These are phyloP conservation scores for Eupithecia subumbrata DNA, from an alignment of 2,888 invertebrate species.

Conservation along the genomic window DNA sequence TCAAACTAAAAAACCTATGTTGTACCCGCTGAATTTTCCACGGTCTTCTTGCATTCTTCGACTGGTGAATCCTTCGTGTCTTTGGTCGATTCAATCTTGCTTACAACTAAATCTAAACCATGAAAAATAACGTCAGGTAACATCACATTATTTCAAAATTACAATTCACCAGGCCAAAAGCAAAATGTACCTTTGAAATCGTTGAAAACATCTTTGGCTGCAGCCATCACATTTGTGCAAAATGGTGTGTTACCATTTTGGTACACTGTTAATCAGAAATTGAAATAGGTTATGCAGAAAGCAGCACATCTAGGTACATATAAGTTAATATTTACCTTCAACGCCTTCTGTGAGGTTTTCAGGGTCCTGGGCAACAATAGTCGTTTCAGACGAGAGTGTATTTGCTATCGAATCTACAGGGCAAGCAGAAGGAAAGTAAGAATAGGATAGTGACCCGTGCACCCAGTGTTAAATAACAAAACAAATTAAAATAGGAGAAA, in stretches of 20 bases:
- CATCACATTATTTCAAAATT: background rate
- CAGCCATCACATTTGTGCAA: constrained; percentile 28
- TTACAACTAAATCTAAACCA: constrained; percentile 54
- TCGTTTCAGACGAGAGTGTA: constrained; percentile 49
- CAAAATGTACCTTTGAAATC: constrained; percentile 45
- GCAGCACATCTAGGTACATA: constrained; percentile 31
- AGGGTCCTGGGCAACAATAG: constrained; percentile 46
- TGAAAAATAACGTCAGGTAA: constrained; percentile 18
- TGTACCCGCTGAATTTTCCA: constrained; percentile 56
- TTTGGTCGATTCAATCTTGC: constrained; percentile 47
- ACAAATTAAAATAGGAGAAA: constrained; percentile 24
- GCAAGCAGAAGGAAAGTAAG: constrained; percentile 52
- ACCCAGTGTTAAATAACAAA: constrained; percentile 37
- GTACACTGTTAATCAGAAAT: constrained; percentile 45
- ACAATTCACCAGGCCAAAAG: constrained; percentile 22
- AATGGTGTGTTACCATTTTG: constrained; percentile 38
- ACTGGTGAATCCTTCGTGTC: constrained; percentile 43
- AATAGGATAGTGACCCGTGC: constrained; percentile 53
- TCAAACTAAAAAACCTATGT: background rate
- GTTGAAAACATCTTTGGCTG: constrained; percentile 33
- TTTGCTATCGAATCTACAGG: constrained; percentile 63
- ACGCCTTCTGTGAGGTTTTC: constrained; percentile 47
- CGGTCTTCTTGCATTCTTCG: constrained; percentile 45
- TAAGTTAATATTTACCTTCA: constrained; percentile 49
- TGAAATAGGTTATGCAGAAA: constrained; percentile 40